These are phyloP conservation scores for Euura saliciscinereae DNA, from an alignment of 1,140 invertebrate genomes.

Conservation along the genomic window DNA sequence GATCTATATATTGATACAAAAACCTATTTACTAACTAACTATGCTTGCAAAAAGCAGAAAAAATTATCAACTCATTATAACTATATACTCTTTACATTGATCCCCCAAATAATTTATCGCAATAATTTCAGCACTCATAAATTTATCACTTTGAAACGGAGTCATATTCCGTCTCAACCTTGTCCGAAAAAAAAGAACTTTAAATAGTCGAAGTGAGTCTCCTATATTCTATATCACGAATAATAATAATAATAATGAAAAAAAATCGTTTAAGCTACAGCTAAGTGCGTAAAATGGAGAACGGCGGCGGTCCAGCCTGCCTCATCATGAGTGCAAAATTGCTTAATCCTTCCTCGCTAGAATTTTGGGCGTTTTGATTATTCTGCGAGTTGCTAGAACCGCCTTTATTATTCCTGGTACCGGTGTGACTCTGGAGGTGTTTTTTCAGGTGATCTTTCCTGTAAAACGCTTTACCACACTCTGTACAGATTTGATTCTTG, in stretches of 20 bases:
- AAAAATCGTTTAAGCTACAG: neutral
- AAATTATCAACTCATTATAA: neutral
- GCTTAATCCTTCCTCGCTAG: conserved; percentile 43
- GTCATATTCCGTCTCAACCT: neutral
- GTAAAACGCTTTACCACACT: conserved; percentile 67
- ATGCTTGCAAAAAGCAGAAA: no score
- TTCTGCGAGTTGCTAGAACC: conserved; percentile 34
- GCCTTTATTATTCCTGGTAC: conserved; percentile 36
- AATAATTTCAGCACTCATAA: neutral
- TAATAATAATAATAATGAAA: neutral
- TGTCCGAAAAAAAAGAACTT: neutral
- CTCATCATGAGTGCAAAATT: conserved; percentile 54
- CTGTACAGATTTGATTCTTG: conserved; percentile 64
- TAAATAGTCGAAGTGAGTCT: neutral
- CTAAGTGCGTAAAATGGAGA: conserved; percentile 55
- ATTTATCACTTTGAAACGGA: neutral
- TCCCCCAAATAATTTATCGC: neutral
- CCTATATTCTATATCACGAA: neutral
- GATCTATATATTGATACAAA: no score
- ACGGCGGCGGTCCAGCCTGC: conserved; percentile 50
- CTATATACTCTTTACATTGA: neutral
- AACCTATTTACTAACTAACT: no score
- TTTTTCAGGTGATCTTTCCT: conserved; percentile 67
- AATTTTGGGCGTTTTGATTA: conserved; percentile 37
- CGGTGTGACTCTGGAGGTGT: conserved; percentile 63